Conservation (phyloP, 2,797 vertebrate genomes). For the Morelia viridis region DNA sequence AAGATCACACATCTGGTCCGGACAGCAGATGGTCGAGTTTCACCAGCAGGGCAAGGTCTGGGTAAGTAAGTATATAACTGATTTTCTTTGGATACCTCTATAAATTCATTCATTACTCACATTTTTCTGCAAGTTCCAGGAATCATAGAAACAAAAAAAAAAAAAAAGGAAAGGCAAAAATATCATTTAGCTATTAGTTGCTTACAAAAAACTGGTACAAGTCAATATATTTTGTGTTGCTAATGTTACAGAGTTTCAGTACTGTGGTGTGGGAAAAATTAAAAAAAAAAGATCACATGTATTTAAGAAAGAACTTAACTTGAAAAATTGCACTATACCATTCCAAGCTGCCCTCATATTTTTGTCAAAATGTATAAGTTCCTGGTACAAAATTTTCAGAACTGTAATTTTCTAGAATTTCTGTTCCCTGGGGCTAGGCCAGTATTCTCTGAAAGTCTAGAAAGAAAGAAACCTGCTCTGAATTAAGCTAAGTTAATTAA, state of each 20-base stretch:
- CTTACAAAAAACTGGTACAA: not conserved
- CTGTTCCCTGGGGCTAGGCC: not conserved
- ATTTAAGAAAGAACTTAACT: not conserved
- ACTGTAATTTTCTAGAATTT: not conserved
- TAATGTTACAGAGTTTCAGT: not conserved
- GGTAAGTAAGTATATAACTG: slow-evolving; percentile 70
- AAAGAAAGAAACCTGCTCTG: not conserved
- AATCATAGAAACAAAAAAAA: not conserved
- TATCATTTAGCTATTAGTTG: not conserved
- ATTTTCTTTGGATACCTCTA: not conserved
- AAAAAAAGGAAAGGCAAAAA: not conserved
- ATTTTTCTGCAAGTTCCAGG: not conserved
- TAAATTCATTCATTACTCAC: not conserved
- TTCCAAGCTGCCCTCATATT: not conserved
- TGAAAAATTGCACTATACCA: not conserved
- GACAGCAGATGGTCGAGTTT: slow-evolving; percentile 89
- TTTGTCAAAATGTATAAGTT: not conserved
- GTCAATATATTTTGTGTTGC: not conserved
- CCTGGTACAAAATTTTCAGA: not conserved
- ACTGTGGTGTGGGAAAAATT: not conserved
- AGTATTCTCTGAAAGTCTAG: not conserved
- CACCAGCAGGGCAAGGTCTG: slow-evolving; percentile 83
- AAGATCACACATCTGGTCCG: slow-evolving; percentile 98
- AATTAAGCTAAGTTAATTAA: not conserved
- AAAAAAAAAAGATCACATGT: not conserved